phyloP scores from a whole-genome alignment of 2,797 vertebrate species.

The Toxotes lorentzi region DNA sequence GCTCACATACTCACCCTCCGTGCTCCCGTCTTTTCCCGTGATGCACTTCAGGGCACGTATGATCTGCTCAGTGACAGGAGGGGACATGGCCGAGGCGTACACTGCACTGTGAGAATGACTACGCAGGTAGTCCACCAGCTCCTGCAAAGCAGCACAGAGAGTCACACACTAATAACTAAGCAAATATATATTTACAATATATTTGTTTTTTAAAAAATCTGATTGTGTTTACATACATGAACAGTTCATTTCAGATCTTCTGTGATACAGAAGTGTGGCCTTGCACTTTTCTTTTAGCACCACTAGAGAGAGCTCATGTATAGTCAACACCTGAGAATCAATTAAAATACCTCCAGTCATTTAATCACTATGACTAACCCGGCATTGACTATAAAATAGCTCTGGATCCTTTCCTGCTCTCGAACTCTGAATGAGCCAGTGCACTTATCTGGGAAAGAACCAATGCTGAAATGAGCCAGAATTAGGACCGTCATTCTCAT shows the following conservation, averaged over 20 bases:
- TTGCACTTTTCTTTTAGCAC: slow-evolving; percentile 56
- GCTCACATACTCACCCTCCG: slow-evolving; percentile 85
- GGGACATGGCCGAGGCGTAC: slow-evolving; percentile 92
- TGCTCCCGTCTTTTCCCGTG: slow-evolving; percentile 90
- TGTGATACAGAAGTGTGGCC: background rate
- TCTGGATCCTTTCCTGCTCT: slow-evolving; percentile 47
- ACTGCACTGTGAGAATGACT: slow-evolving; percentile 90
- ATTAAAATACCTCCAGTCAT: slow-evolving; percentile 51
- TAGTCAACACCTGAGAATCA: slow-evolving; percentile 63
- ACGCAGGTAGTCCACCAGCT: slow-evolving; percentile 92
- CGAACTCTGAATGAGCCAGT: slow-evolving; percentile 25
- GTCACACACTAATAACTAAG: background rate
- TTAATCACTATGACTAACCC: slow-evolving; percentile 37
- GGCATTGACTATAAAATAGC: slow-evolving; percentile 38
- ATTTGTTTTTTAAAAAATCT: background rate
- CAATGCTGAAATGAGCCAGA: slow-evolving; percentile 57
- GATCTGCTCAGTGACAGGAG: slow-evolving; percentile 89
- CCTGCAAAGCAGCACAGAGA: slow-evolving; percentile 79
- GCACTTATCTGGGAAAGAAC: slow-evolving; percentile 51
- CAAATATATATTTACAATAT: background rate
- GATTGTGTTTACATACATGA: background rate
- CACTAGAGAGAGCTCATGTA: slow-evolving; percentile 77
- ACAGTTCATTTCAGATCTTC: background rate
- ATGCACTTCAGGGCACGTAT: slow-evolving; percentile 91
- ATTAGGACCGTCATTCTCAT: slow-evolving; percentile 63